These are phyloP conservation scores for Sinella curviseta DNA, from an alignment of 1,140 invertebrate genomes.

Conservation along the genomic window DNA sequence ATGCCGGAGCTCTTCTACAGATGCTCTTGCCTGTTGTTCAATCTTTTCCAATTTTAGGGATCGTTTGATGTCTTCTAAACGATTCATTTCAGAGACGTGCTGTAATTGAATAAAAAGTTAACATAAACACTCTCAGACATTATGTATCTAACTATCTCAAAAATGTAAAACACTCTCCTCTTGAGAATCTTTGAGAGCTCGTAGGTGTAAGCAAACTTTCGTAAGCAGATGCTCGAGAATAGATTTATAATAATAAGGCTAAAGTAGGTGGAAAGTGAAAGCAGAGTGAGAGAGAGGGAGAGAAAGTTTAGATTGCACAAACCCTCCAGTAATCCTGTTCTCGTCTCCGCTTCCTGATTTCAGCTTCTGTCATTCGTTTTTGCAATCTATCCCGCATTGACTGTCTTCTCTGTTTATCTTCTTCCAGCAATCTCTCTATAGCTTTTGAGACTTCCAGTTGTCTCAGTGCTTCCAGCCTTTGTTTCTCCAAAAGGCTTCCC, in stretches of 20 bases:
- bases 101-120: constrained; percentile 22
- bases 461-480: constrained; percentile 42
- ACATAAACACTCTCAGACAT: too few species aligned
- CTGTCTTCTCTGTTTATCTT: constrained; percentile 38
- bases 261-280: background rate
- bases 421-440: constrained; percentile 46
- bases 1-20: constrained; percentile 40
- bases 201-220: too few species aligned
- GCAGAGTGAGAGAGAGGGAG: background rate
- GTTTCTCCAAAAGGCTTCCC: constrained; percentile 40
- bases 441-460: constrained; percentile 47
- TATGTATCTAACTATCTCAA: too few species aligned
- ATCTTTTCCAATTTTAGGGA: constrained; percentile 39
- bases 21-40: constrained; percentile 39
- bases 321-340: constrained; percentile 46
- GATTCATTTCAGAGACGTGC: constrained; percentile 48
- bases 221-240: too few species aligned
- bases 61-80: constrained; percentile 46
- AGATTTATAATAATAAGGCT: background rate
- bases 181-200: too few species aligned
- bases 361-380: constrained; percentile 43
- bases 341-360: constrained; percentile 37
- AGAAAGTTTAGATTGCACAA: background rate
- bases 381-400: constrained; percentile 39
- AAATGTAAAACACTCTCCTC: too few species aligned